Evolutionary conservation across 2,888 invertebrate species (phyloP).

Genomic region (Archips crataeganus): DNA sequence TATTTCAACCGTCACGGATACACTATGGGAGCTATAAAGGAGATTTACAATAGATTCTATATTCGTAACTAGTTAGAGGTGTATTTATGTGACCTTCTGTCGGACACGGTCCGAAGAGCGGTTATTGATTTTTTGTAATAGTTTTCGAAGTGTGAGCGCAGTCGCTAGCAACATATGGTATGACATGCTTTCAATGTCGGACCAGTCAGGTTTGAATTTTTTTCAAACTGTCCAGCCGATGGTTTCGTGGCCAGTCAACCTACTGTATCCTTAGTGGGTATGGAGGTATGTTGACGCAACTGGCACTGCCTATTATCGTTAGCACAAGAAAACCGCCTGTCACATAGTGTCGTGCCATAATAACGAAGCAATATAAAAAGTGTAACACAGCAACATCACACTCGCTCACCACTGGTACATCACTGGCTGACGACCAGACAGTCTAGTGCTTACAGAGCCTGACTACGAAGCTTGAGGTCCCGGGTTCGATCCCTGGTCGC

Average conservation of each 20-base stretch:
- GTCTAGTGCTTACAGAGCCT: no score
- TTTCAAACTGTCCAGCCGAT: slow-evolving; percentile 55
- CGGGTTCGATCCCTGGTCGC: no score
- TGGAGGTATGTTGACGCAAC: slow-evolving; percentile 52
- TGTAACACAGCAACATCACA: no score
- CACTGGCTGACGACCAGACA: no score
- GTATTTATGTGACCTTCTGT: slow-evolving; percentile 77
- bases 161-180: slow-evolving; percentile 72
- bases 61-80: slow-evolving; percentile 79
- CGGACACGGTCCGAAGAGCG: slow-evolving; percentile 69
- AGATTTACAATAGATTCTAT: slow-evolving; percentile 81
- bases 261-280: slow-evolving; percentile 5
- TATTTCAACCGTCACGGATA: slow-evolving; percentile 82
- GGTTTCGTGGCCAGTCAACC: not conserved
- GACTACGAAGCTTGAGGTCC: no score
- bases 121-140: slow-evolving; percentile 75
- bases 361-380: not conserved
- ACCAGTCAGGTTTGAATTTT: slow-evolving; percentile 56
- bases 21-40: slow-evolving; percentile 78
- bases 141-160: slow-evolving; percentile 64
- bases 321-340: slow-evolving; percentile 24
- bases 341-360: slow-evolving; percentile 17
- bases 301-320: slow-evolving; percentile 50
- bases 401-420: no score
- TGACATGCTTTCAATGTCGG: slow-evolving; percentile 71